A percentile compares a stretch with the other conserved stretches of the same genome.
These are phyloP conservation scores for Leptinotarsa peninsularis DNA, from an alignment of 2,888 invertebrate species.

Conservation along the genomic window DNA sequence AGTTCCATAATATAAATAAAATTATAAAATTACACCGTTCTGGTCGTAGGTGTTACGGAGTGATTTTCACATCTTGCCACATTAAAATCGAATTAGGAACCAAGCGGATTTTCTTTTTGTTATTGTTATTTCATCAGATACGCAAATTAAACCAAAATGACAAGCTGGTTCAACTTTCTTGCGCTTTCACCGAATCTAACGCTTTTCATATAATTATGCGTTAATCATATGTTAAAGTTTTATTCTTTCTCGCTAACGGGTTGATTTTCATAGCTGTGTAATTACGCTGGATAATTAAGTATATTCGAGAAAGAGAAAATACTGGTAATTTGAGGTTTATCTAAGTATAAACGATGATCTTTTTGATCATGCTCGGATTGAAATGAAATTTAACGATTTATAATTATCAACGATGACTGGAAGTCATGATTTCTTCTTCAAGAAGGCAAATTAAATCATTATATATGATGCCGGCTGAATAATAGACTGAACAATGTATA, in stretches of 20 bases:
- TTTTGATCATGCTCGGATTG: conserved; percentile 25
- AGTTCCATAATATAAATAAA: conserved; percentile 60
- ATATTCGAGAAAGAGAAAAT: conserved; percentile 22
- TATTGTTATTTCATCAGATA: conserved; percentile 56
- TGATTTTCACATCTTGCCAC: conserved; percentile 64
- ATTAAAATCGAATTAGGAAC: conserved; percentile 66
- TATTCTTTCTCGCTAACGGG: not conserved
- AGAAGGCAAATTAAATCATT: not conserved
- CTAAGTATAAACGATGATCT: conserved; percentile 18
- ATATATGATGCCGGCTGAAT: not conserved
- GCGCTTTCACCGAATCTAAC: conserved; percentile 14
- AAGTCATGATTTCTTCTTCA: not conserved
- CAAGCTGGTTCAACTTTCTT: not conserved
- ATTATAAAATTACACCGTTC: conserved; percentile 67
- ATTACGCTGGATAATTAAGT: conserved; percentile 12
- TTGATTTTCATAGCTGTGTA: not conserved
- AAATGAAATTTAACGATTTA: conserved; percentile 29
- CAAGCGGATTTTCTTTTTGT: conserved; percentile 51
- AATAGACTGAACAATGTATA: not conserved
- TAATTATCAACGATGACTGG: conserved; percentile 18
- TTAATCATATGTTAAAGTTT: not conserved
- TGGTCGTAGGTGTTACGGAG: conserved; percentile 66
- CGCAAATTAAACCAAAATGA: conserved; percentile 55
- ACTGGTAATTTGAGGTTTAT: conserved; percentile 23
- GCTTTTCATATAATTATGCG: not conserved